Evolutionary conservation across 2,113 vertebrate genomes (phyloP).

Genomic region (Cromileptes altivelis): DNA sequence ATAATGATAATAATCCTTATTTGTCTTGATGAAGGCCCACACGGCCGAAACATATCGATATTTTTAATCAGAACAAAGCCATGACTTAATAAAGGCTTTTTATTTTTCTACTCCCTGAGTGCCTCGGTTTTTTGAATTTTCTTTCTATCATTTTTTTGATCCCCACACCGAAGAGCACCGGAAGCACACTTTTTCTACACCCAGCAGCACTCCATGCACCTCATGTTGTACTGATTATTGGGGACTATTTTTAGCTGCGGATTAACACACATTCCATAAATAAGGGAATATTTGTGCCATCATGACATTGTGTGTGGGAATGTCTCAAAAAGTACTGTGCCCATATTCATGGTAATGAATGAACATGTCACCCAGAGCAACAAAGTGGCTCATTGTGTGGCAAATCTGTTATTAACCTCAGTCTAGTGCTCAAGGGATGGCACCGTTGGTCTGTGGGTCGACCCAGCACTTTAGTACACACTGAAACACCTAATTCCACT

Average conservation of each 20-base stretch:
- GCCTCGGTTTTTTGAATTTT: too few relatives aligned
- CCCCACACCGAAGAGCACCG: too few relatives aligned
- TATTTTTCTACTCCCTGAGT: too few relatives aligned
- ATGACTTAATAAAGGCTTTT: too few relatives aligned
- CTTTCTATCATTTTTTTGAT: too few relatives aligned
- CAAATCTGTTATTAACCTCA: constrained; percentile 25
- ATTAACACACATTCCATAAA: constrained; percentile 32
- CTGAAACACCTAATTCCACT: not conserved
- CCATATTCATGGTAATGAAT: constrained; percentile 30
- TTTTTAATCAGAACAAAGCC: too few relatives aligned
- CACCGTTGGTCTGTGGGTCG: not conserved
- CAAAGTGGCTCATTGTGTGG: constrained; percentile 37
- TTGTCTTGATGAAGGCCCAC: too few relatives aligned
- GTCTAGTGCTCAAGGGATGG: not conserved
- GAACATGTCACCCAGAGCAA: constrained; percentile 24
- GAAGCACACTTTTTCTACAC: too few relatives aligned
- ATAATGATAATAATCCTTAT: too few relatives aligned
- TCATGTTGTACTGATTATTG: too few relatives aligned
- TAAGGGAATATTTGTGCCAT: not conserved
- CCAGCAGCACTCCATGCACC: too few relatives aligned
- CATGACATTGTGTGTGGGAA: constrained; percentile 1
- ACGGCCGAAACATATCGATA: too few relatives aligned
- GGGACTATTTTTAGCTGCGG: constrained; percentile 17
- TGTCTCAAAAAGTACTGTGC: not conserved
- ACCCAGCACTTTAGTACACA: not conserved